These are phyloP conservation scores for Falco concolor DNA, from an alignment of 2,797 vertebrate species.

Conservation along the genomic window DNA sequence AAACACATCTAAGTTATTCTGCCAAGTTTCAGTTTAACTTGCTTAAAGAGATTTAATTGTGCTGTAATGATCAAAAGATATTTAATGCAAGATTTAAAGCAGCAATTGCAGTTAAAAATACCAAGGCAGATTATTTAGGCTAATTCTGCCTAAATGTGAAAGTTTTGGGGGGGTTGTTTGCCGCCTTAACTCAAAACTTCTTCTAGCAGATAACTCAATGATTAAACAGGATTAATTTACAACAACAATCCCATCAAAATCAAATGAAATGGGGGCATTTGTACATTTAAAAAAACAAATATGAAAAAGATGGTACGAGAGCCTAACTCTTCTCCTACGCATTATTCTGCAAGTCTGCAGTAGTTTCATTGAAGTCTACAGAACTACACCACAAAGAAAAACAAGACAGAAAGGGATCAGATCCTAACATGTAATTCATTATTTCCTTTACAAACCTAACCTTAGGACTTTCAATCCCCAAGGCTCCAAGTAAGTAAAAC, in stretches of 20 bases:
- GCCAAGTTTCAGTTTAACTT: not conserved
- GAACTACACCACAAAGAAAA: not conserved
- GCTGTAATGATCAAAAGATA: not conserved
- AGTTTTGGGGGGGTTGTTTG: conserved; percentile 33
- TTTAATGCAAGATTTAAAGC: not conserved
- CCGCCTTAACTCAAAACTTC: conserved; percentile 36
- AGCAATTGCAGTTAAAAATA: not conserved
- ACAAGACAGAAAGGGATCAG: not conserved
- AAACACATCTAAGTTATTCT: not conserved
- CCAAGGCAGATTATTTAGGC: not conserved
- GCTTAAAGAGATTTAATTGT: not conserved
- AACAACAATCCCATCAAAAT: conserved; percentile 38
- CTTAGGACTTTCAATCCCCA: not conserved
- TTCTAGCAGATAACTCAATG: conserved; percentile 47
- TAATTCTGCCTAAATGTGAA: conserved; percentile 37
- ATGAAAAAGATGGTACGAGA: not conserved
- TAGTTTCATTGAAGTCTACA: not conserved
- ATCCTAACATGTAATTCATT: not conserved
- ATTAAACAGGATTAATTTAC: conserved; percentile 54
- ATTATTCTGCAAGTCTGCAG: not conserved
- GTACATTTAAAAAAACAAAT: not conserved
- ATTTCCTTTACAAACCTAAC: conserved; percentile 17
- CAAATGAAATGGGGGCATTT: not conserved
- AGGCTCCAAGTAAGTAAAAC: not conserved
- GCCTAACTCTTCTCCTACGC: not conserved